Evolutionary conservation across 2,888 invertebrate genomes (phyloP).

Genomic region (Cheilosia soror): DNA sequence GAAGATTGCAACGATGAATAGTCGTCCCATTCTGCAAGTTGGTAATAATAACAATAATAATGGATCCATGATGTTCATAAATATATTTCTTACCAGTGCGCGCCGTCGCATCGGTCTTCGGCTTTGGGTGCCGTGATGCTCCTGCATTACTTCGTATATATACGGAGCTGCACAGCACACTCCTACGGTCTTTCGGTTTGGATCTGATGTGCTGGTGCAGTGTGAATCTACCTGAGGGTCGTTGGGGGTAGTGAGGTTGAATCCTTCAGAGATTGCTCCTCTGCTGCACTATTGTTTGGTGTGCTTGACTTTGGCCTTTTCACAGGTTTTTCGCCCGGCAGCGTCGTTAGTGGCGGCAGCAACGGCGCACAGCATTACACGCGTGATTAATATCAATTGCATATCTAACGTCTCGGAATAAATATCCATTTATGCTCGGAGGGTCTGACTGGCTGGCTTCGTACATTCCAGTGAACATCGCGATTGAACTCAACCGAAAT

Average conservation of each 20-base stretch:
- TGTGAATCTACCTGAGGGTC: conserved; percentile 65
- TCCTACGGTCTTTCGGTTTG: conserved; percentile 7
- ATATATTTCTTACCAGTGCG: conserved; percentile 49
- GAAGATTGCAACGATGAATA: conserved; percentile 65
- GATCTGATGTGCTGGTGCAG: conserved; percentile 11
- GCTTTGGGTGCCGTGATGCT: conserved; percentile 27
- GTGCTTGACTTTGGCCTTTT: conserved; percentile 68
- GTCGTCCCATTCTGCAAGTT: conserved; percentile 62
- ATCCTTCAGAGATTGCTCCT: conserved; percentile 66
- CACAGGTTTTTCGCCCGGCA: conserved; percentile 51
- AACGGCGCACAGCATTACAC: conserved; percentile 76
- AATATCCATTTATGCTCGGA: conserved; percentile 74
- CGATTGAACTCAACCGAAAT: conserved; percentile 72
- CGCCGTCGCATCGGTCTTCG: conserved; percentile 8
- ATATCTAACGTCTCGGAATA: conserved; percentile 77
- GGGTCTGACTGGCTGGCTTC: conserved; percentile 48
- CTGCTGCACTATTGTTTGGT: conserved; percentile 49
- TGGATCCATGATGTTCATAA: conserved; percentile 73
- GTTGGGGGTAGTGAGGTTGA: conserved; percentile 65
- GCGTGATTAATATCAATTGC: conserved; percentile 78
- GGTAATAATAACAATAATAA: conserved; percentile 74
- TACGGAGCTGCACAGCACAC: not conserved
- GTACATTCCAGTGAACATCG: conserved; percentile 53
- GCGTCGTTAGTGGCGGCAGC: conserved; percentile 57
- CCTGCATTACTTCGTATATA: conserved; percentile 27